Evolutionary conservation across 2,797 vertebrate genomes (phyloP).

Genomic region (Pristis pectinata): DNA sequence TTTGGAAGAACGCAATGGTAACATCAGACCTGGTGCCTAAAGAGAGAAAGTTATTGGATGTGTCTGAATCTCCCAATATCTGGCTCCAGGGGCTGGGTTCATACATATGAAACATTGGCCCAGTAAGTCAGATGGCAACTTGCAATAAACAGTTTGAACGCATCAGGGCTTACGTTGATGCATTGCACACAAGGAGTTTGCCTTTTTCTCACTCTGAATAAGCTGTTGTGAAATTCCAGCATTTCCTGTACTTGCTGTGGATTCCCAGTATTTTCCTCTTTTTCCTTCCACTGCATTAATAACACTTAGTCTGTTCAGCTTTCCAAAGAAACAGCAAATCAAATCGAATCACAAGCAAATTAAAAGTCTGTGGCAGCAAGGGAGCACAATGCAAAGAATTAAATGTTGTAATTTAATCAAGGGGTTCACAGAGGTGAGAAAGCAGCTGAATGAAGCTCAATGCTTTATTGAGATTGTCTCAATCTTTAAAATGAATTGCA

Average conservation of each 20-base stretch:
- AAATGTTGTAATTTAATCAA: constrained; percentile 6
- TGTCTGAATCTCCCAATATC: not conserved
- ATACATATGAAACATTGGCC: not conserved
- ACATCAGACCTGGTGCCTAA: not conserved
- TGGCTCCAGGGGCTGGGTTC: not conserved
- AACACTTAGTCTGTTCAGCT: not conserved
- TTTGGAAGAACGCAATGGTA: not conserved
- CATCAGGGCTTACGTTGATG: not conserved
- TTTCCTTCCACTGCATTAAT: not conserved
- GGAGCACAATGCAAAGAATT: not conserved
- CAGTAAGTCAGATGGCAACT: not conserved
- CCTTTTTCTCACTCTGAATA: not conserved
- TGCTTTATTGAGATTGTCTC: not conserved
- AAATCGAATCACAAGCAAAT: not conserved
- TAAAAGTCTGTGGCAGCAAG: not conserved
- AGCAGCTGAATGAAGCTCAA: not conserved
- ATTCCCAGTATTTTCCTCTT: too few species aligned
- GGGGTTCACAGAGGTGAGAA: not conserved
- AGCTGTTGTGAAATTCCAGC: not conserved
- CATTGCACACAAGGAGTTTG: not conserved
- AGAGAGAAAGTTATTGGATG: not conserved
- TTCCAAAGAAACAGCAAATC: not conserved
- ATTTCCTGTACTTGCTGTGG: not conserved
- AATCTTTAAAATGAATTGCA: not conserved
- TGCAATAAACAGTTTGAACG: not conserved